A percentile compares a stretch with the other conserved stretches of the same genome.
Evolutionary conservation across 2,888 invertebrate species (phyloP).

Genomic region (Alitta virens): DNA sequence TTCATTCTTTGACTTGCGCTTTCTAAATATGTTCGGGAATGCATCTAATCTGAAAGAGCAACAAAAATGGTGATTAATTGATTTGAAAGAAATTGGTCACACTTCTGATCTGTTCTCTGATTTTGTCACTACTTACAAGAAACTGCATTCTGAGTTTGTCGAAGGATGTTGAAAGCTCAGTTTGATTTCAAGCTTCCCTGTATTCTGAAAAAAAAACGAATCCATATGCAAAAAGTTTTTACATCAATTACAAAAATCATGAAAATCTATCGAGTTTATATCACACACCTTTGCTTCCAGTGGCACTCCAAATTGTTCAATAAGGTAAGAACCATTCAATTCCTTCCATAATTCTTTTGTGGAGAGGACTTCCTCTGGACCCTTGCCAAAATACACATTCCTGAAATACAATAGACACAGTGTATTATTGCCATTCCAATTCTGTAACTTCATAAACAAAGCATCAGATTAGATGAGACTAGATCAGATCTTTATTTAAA

Average conservation of each 20-base stretch:
- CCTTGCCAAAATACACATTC: slow-evolving; percentile 3
- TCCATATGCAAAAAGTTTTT: no score
- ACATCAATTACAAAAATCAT: no score
- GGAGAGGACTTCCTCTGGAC: slow-evolving; percentile 45
- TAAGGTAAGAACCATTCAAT: slow-evolving; percentile 66
- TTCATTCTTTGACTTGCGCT: slow-evolving; percentile 36
- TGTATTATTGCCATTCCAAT: no score
- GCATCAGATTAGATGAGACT: no score
- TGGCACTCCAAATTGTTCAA: slow-evolving; percentile 57
- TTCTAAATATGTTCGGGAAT: slow-evolving; percentile 41
- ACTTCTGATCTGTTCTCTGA: slow-evolving; percentile 24
- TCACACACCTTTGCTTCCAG: slow-evolving; percentile 23
- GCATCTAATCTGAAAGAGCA: slow-evolving; percentile 58
- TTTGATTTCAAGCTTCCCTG: slow-evolving; percentile 46
- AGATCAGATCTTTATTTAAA: no score
- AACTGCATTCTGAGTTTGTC: slow-evolving; percentile 65
- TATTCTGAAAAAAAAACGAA: slow-evolving; percentile 36
- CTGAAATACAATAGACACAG: no score
- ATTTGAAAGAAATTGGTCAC: no score
- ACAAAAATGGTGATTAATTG: no score
- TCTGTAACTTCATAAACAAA: no score
- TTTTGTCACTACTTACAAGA: slow-evolving; percentile 50
- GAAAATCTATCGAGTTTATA: neutral
- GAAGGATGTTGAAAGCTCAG: slow-evolving; percentile 60
- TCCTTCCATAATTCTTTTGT: slow-evolving; percentile 81